Evolutionary conservation across 2,888 invertebrate genomes (phyloP), one percentile per base, ranked within the genome.

Genomic region (Steinernema scapterisci): DNA sequence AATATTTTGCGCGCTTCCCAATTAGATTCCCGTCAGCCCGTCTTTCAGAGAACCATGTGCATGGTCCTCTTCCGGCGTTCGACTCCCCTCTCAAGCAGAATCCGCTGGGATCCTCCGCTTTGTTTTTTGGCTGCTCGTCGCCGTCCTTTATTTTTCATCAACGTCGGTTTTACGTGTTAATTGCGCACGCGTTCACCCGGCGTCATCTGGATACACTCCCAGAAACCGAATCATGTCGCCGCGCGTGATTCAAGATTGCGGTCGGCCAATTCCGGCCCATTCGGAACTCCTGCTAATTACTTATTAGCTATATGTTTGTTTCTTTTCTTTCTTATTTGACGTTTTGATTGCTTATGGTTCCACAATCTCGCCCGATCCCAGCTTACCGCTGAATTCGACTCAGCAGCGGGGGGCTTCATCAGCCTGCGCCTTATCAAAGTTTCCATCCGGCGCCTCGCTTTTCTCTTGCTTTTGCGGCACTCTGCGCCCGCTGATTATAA

Each of bases 51-150:
- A n/a, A n/a, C n/a, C n/a, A n/a, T n/a, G n/a, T 31, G 38, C 9
- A 38, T 63, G 63, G 23, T 27, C 31, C 63, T 27, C 25, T 63
- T 31, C 63, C 31, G 21, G 54, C 11, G 5, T 21, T 13, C 54
- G 16, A 16, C 63, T 9, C 31, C 31, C 38, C 38, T 38, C 38
- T 3, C 38, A 38, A 38, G 38, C 38, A 54, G 63, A 25, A 31
- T 31, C 48, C 63, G 27, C 63, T 31, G 63, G 63, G 63, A 63
- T 63, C 63, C 7, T 9, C 25, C n/a, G 52, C 52, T 19, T 23
- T 52, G 52, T 27, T 63, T 48, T 63, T 63, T 63, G 63, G 63
- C 9, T 31, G 5, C 63, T 31, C 2, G 54, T 11, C 54, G 38
- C 23, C 54, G 54, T 13, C 25, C 31, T 63, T 38, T 63, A 25